Conservation (phyloP, 2,888 invertebrate genomes). For the Coremacera marginata region DNA sequence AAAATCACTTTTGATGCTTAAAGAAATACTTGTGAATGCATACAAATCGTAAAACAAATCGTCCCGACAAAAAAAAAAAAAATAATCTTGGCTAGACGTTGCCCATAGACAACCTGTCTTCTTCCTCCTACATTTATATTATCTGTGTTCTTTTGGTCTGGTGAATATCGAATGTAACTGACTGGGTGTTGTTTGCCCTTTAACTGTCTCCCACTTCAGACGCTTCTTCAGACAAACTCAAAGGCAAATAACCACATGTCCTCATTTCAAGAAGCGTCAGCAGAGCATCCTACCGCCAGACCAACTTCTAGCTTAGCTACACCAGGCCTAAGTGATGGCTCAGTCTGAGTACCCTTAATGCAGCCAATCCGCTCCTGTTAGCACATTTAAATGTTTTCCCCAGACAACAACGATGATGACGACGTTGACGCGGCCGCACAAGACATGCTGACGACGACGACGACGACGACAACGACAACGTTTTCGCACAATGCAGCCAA, state of each 20-base stretch:
- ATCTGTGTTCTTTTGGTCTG: slow-evolving; percentile 36
- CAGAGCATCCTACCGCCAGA: neutral
- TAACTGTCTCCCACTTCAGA: slow-evolving; percentile 33
- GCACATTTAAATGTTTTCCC: slow-evolving; percentile 27
- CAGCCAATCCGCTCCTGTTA: slow-evolving; percentile 7
- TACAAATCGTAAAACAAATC: slow-evolving; percentile 5
- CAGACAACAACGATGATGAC: neutral
- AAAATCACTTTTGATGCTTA: slow-evolving; percentile 6
- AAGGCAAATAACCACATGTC: slow-evolving; percentile 24
- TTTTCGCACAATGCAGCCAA: slow-evolving; percentile 9
- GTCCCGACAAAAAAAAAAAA: neutral
- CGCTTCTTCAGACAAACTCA: slow-evolving; percentile 32
- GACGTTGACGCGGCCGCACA: slow-evolving; percentile 18
- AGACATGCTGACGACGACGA: neutral
- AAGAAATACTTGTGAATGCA: neutral
- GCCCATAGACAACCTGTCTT: slow-evolving; percentile 17
- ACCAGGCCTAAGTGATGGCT: neutral
- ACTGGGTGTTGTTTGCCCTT: slow-evolving; percentile 20
- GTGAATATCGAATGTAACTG: slow-evolving; percentile 14
- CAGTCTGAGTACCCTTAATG: neutral
- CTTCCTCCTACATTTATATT: neutral
- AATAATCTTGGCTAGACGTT: slow-evolving; percentile 32
- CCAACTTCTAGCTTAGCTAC: neutral
- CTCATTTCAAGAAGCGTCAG: slow-evolving; percentile 28
- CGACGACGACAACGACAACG: slow-evolving; percentile 12